phyloP scores from a whole-genome alignment of 1,140 invertebrate species.

The Bombus waltoni region DNA sequence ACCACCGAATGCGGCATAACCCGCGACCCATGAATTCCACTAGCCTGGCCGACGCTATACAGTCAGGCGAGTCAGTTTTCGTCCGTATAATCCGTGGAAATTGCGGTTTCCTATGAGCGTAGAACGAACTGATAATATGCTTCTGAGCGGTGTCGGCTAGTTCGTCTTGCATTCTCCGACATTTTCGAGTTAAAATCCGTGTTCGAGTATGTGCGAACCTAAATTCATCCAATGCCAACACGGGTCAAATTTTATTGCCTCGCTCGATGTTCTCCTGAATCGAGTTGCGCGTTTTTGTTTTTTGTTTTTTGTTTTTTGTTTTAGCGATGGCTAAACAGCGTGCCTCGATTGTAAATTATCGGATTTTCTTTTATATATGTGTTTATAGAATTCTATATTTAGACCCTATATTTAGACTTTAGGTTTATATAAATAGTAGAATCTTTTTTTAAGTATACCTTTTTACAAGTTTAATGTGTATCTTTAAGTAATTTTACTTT shows the following conservation, averaged over 20 bases:
- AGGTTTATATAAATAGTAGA: too few relatives aligned
- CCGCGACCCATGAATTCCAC: slow-evolving; percentile 78
- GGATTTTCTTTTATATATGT: not conserved
- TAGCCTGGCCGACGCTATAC: slow-evolving; percentile 68
- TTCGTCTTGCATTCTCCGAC: slow-evolving; percentile 36
- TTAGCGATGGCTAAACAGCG: not conserved
- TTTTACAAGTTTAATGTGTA: not conserved
- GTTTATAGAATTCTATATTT: not conserved
- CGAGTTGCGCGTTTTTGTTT: not conserved
- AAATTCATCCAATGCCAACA: slow-evolving; percentile 6
- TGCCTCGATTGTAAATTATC: not conserved
- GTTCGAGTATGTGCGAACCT: slow-evolving; percentile 1
- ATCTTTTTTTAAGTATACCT: too few relatives aligned
- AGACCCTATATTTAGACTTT: not conserved
- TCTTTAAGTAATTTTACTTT: not conserved
- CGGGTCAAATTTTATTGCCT: not conserved
- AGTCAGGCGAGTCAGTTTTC: slow-evolving; percentile 70
- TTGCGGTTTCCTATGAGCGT: slow-evolving; percentile 65
- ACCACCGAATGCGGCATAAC: slow-evolving; percentile 80
- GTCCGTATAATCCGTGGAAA: slow-evolving; percentile 63
- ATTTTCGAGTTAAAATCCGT: slow-evolving; percentile 15
- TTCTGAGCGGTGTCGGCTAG: slow-evolving; percentile 8
- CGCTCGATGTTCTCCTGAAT: not conserved
- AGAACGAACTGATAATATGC: slow-evolving; percentile 67
- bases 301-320: not conserved